A percentile compares a stretch with the other conserved stretches of the same genome.
These are phyloP conservation scores for Callipepla californica DNA, from an alignment of 2,113 vertebrate species.

Conservation along the genomic window DNA sequence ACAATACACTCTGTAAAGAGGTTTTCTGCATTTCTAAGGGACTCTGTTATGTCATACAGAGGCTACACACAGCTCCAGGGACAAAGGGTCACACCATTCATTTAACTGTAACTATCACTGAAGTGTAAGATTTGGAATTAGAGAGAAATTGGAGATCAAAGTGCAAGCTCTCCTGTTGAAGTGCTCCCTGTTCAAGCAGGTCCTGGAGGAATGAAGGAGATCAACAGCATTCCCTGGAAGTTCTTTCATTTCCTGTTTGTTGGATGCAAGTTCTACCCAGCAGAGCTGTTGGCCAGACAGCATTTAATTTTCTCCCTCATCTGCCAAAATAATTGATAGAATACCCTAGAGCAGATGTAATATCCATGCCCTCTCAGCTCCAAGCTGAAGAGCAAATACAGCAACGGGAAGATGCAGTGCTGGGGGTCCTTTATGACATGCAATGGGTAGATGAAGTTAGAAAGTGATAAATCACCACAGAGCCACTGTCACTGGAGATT, in stretches of 20 bases:
- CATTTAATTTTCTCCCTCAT: background rate
- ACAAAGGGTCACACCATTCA: fast-evolving
- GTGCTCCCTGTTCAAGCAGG: background rate
- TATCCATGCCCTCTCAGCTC: background rate
- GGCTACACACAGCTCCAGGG: background rate
- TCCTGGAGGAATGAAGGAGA: background rate
- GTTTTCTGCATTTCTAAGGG: background rate
- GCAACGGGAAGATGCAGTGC: background rate
- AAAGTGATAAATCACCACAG: background rate
- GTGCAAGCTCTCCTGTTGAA: background rate
- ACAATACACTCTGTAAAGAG: background rate
- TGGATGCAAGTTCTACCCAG: background rate
- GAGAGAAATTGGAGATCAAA: background rate
- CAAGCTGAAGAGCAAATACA: background rate
- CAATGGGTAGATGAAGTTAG: background rate
- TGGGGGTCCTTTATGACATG: background rate
- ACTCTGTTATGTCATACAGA: background rate
- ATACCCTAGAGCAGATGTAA: background rate
- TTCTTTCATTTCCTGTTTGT: background rate
- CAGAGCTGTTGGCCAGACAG: background rate
- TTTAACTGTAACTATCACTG: background rate
- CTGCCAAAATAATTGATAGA: background rate
- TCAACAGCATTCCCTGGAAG: background rate
- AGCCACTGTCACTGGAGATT: no score
- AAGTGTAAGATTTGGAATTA: background rate